Evolutionary conservation across 2,113 vertebrate genomes (phyloP).

Genomic region (rabbit (Oryctolagus cuniculus)): mOryCun1.1 NC_091437.1:62647501-62648000

Average conservation of each 20-base stretch:
- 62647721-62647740: not conserved
- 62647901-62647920: not conserved
- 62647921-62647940: not conserved
- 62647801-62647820: not conserved
- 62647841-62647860: not conserved
- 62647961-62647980: not conserved
- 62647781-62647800: not conserved
- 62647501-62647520: too few species aligned
- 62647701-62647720: conserved; percentile 28
- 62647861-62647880: too few species aligned
- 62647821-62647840: accelerated
- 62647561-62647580: not conserved
- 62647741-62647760: not conserved
- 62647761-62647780: not conserved
- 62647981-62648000: conserved; percentile 26
- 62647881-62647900: too few species aligned
- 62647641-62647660: not conserved
- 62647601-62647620: not conserved
- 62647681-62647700: not conserved
- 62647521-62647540: not conserved
- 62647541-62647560: accelerated
- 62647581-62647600: not conserved
- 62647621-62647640: not conserved
- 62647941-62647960: not conserved
- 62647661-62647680: conserved; percentile 27